Evolutionary conservation across 2,113 vertebrate species (phyloP).

Genomic region (Oriolus oriolus): DNA sequence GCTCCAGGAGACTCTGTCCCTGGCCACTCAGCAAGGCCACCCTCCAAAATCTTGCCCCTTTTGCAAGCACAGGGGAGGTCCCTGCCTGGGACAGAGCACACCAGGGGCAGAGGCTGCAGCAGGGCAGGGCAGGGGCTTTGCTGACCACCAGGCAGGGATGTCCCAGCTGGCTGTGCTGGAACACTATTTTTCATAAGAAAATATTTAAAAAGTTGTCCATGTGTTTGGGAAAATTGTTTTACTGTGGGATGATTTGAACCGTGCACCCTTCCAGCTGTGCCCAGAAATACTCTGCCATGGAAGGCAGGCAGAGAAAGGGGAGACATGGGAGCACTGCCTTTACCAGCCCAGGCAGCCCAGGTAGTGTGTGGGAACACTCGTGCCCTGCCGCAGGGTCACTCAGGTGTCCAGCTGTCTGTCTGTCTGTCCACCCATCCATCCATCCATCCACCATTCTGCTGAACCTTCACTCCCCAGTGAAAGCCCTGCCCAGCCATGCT

Average conservation of each 20-base stretch:
- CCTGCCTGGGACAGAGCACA: accelerated
- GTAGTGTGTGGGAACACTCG: not conserved
- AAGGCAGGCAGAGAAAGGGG: not conserved
- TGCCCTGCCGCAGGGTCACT: not conserved
- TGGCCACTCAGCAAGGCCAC: not conserved
- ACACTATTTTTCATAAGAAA: not conserved
- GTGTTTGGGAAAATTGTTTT: not conserved
- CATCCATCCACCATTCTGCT: not conserved
- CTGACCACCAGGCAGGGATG: not conserved
- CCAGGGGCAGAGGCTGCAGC: not conserved
- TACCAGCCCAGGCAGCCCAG: not conserved
- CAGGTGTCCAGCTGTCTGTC: not conserved
- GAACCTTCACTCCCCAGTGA: accelerated
- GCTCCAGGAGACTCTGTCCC: not conserved
- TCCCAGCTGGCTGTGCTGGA: not conserved
- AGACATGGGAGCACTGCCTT: accelerated
- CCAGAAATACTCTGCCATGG: not conserved
- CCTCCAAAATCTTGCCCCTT: not conserved
- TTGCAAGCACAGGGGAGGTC: not conserved
- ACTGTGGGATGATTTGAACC: accelerated
- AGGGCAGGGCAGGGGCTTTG: not conserved
- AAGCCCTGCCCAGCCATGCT: not conserved
- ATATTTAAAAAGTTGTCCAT: not conserved
- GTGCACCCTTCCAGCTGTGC: not conserved
- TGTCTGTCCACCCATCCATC: not conserved